These are phyloP conservation scores for Aphaenogaster ashmeadi DNA, from an alignment of 1,140 invertebrate species.

Conservation along the genomic window DNA sequence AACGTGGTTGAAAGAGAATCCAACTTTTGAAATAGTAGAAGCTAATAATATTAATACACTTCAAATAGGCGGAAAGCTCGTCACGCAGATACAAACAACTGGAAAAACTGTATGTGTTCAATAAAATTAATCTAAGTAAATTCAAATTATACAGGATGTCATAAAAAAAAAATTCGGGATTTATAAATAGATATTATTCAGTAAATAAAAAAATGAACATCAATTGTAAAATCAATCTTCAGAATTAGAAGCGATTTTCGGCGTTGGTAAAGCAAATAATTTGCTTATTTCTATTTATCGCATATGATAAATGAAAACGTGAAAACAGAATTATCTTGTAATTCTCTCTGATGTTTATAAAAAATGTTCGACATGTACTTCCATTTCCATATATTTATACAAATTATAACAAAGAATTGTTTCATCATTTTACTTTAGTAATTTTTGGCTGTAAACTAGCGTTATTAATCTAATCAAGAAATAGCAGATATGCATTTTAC, in stretches of 20 bases:
- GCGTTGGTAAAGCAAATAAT: neutral
- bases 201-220: neutral
- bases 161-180: neutral
- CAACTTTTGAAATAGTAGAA: constrained; percentile 93
- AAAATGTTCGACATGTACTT: neutral
- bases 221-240: neutral
- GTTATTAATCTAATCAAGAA: too few relatives aligned
- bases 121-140: neutral
- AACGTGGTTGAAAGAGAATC: constrained; percentile 95
- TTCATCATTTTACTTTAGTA: neutral
- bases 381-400: neutral
- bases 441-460: too few relatives aligned
- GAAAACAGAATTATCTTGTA: neutral
- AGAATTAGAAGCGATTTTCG: neutral
- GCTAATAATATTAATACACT: constrained; percentile 88
- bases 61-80: constrained; percentile 84
- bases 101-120: constrained; percentile 67
- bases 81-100: constrained; percentile 80
- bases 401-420: neutral
- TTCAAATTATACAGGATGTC: constrained; percentile 20
- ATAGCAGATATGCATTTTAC: too few relatives aligned
- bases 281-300: neutral
- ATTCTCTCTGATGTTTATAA: neutral
- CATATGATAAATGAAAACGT: neutral
- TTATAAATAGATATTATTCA: neutral